A percentile compares a stretch with the other conserved stretches of the same genome.
Evolutionary conservation across 2,113 vertebrate species (phyloP).

Genomic region (Xenopus laevis): DNA sequence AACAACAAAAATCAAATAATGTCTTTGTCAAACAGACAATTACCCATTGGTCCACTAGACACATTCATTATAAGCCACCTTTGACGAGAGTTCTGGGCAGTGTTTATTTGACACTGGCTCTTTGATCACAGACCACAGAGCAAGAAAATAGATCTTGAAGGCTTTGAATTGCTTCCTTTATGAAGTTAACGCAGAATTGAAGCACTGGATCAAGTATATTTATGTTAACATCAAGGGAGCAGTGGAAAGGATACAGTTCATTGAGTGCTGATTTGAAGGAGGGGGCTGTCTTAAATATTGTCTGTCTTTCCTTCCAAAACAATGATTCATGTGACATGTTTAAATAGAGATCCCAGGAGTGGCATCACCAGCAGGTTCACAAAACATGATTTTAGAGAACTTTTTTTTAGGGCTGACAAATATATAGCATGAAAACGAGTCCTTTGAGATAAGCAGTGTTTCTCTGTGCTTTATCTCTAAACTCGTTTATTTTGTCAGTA

Average conservation of each 20-base stretch:
- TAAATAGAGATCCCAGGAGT: constrained; percentile 19
- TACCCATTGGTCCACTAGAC: too few species aligned
- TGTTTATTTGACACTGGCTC: constrained; percentile 5
- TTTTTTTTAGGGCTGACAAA: constrained; percentile 45
- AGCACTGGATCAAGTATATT: constrained; percentile 28
- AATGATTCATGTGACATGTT: background rate
- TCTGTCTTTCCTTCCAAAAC: constrained; percentile 6
- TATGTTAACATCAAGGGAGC: constrained; percentile 27
- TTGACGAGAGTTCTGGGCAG: background rate
- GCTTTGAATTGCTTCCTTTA: constrained; percentile 12
- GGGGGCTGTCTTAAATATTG: constrained; percentile 9
- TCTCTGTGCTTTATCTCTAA: constrained; percentile 14
- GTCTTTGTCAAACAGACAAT: too few species aligned
- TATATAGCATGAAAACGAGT: constrained; percentile 10
- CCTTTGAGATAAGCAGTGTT: constrained; percentile 5
- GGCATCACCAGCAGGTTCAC: constrained; percentile 25
- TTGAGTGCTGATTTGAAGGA: constrained; percentile 15
- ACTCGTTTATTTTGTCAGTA: constrained; percentile 35
- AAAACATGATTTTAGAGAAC: constrained; percentile 25
- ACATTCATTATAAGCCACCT: background rate
- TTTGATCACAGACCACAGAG: constrained; percentile 29
- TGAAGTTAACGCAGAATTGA: constrained; percentile 15
- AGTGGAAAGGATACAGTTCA: constrained; percentile 28
- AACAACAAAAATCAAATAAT: too few species aligned
- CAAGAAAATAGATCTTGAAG: background rate